phyloP scores from a whole-genome alignment of 2,888 invertebrate species.

The Elgonia sp. region DNA sequence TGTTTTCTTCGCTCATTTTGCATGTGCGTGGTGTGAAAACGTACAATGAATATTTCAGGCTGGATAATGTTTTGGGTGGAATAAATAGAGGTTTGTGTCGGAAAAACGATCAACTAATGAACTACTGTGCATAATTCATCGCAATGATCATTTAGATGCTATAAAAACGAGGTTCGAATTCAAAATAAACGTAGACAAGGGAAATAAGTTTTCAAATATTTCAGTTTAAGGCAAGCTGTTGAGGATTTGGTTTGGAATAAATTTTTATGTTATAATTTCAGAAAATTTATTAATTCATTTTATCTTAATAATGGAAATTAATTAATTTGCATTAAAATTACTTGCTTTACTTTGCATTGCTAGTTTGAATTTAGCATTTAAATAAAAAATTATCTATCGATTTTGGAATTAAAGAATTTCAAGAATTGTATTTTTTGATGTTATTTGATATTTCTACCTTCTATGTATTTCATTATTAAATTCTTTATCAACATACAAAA shows the following conservation, averaged over 20 bases:
- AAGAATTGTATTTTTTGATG: no score
- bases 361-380: no score
- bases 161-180: constrained; percentile 9
- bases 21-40: constrained; percentile 29
- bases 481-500: no score
- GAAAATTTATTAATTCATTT: no score
- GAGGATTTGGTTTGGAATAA: background rate
- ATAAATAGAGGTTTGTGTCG: constrained; percentile 37
- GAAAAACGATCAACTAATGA: constrained; percentile 28
- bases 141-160: background rate
- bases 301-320: no score
- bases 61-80: constrained; percentile 34
- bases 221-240: background rate
- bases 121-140: constrained; percentile 43
- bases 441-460: no score
- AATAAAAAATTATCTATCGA: no score
- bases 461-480: no score
- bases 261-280: no score
- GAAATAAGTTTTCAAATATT: constrained; percentile 16
- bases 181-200: background rate
- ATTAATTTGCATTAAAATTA: no score
- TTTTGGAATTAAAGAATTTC: no score
- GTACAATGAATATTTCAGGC: constrained; percentile 48
- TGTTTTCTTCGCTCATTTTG: background rate
- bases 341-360: no score